These are phyloP conservation scores for Torymus tubicola DNA, from an alignment of 2,888 invertebrate genomes.

Conservation along the genomic window DNA sequence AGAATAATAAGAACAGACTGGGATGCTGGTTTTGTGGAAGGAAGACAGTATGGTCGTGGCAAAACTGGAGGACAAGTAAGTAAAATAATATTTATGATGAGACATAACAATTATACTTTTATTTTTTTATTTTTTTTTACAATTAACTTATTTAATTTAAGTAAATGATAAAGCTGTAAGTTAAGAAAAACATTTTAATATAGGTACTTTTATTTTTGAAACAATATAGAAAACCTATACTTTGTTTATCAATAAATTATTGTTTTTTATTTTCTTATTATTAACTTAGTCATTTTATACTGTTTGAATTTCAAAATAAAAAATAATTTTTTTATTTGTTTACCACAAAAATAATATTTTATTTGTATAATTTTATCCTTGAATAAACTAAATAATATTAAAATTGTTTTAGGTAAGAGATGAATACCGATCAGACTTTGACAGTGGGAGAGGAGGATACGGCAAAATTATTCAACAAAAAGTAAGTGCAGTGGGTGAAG, in stretches of 20 bases:
- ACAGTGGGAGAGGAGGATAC: slow-evolving; percentile 97
- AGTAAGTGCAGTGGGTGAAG: slow-evolving; percentile 74
- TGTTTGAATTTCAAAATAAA: background rate
- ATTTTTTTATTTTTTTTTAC: slow-evolving; percentile 28
- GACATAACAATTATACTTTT: background rate
- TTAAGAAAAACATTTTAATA: too few species aligned
- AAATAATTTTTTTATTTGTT: background rate
- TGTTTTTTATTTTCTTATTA: too few species aligned
- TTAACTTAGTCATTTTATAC: slow-evolving; percentile 3
- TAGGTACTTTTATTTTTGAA: too few species aligned
- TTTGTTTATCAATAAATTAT: too few species aligned
- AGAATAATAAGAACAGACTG: slow-evolving; percentile 98
- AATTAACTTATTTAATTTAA: too few species aligned
- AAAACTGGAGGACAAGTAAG: slow-evolving; percentile 96
- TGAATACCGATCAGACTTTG: slow-evolving; percentile 98
- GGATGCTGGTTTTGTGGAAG: slow-evolving; percentile 99
- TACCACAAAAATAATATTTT: background rate
- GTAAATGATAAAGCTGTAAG: too few species aligned
- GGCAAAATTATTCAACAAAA: slow-evolving; percentile 95
- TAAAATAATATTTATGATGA: slow-evolving; percentile 14
- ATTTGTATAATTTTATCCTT: background rate
- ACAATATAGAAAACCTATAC: too few species aligned
- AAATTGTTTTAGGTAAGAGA: slow-evolving; percentile 87
- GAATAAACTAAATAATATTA: too few species aligned
- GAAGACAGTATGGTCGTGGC: slow-evolving; percentile 97